Evolutionary conservation across 2,888 invertebrate species (phyloP), one percentile per base, ranked within the genome.

Genomic region (Nemurella pictetii): DNA sequence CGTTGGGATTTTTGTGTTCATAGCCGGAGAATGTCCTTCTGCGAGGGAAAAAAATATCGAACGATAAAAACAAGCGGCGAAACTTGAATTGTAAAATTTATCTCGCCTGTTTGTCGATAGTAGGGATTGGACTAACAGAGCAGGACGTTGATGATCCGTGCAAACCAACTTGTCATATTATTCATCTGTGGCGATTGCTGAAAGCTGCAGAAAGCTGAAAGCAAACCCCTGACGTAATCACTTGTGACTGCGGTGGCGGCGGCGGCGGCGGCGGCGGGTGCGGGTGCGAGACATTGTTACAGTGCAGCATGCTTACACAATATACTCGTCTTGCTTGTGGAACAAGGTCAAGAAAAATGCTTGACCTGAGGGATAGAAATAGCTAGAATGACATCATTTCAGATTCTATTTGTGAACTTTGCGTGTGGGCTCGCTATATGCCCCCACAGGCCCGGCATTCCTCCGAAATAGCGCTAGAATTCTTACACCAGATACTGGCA

Each of bases 311-410:
- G 75, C 7, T 26, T 5, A 75, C 28, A 28, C 27, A 75, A 75
- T 75, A 26, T 26, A 25, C 25, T 75, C 27, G 28, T 55, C 75
- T 75, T 26, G 4, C 75, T 75, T 75, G 27, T 75, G 12, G 9
- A 28, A 9, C 75, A 75, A 75, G 55, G 75, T 75, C 75, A 75
- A 75, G 75, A 75, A 75, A n/a, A 81, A 81, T 12, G 27, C 26
- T n/a, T 81, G 80, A 81, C 80, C 36, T 26, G 25, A 32, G 1
- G 32, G 36, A 7, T 81, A 36, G 36, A 81, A 81, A 81, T 81
- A 81, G 35, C 80, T 81, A 25, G 32, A 81, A 32, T 81, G 32
- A 81, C 80, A 35, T 81, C 80, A 81, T 81, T 35, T 30, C 28
- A 32, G 35, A 26, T 28, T 81, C 32, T 36, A 81, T 81, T 81